phyloP scores from a whole-genome alignment of 2,113 vertebrate genomes.

The Toxostoma redivivum region DNA sequence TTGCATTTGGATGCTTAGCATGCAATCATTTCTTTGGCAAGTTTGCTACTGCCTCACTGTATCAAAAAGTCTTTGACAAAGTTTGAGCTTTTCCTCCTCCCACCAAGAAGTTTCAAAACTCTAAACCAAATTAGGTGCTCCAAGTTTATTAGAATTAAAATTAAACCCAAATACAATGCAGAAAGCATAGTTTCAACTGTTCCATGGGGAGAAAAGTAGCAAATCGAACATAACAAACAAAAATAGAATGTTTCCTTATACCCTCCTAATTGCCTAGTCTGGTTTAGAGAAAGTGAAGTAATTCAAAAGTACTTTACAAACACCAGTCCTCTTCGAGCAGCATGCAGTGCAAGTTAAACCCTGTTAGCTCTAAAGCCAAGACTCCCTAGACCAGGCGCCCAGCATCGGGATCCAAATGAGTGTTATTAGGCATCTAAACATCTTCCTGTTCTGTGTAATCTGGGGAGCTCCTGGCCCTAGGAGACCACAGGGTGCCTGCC shows the following conservation, averaged over 20 bases:
- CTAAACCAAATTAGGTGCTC: background rate
- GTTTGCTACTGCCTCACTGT: background rate
- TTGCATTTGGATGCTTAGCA: background rate
- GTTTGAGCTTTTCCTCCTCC: background rate
- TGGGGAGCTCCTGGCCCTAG: background rate
- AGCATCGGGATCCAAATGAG: background rate
- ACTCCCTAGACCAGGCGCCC: background rate
- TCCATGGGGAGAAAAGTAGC: background rate
- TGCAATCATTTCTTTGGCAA: background rate
- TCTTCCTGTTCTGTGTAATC: background rate
- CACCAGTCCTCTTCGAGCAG: background rate
- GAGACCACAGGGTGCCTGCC: background rate
- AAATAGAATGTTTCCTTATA: background rate
- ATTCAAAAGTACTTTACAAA: background rate
- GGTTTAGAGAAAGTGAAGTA: background rate
- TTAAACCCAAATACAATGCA: background rate
- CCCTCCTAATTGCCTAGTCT: background rate
- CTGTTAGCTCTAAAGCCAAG: background rate
- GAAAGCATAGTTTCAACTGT: background rate
- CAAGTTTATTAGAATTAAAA: background rate
- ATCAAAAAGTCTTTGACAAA: background rate
- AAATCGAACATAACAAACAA: background rate
- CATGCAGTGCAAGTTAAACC: background rate
- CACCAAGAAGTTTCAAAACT: background rate
- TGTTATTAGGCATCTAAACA: background rate